Evolutionary conservation across 2,113 vertebrate species (phyloP).

Genomic region (Riparia riparia): DNA sequence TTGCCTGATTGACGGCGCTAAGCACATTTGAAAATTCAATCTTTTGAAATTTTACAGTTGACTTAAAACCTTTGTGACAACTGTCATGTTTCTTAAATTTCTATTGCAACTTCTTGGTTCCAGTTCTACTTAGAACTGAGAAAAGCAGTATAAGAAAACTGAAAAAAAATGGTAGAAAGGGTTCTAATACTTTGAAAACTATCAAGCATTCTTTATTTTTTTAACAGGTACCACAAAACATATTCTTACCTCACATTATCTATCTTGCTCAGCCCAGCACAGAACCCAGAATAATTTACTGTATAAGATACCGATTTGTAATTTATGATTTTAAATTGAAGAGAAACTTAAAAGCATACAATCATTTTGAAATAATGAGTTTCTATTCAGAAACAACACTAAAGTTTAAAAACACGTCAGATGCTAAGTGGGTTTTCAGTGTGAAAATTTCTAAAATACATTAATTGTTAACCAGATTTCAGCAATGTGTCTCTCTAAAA

Average conservation of each 20-base stretch:
- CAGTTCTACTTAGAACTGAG: not conserved
- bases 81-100: not conserved
- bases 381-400: not conserved
- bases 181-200: not conserved
- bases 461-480: not conserved
- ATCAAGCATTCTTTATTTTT: not conserved
- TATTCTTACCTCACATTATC: not conserved
- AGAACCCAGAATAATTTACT: not conserved
- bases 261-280: not conserved
- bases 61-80: not conserved
- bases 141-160: not conserved
- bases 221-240: not conserved
- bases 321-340: not conserved
- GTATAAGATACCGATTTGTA: not conserved
- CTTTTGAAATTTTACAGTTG: not conserved
- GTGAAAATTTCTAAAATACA: not conserved
- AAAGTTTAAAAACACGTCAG: not conserved
- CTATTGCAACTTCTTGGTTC: not conserved
- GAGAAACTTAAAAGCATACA: not conserved
- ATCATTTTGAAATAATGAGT: not conserved
- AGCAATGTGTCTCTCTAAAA: not conserved
- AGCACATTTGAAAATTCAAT: not conserved
- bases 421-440: not conserved
- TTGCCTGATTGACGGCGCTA: not conserved
- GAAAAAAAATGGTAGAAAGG: not conserved